These are phyloP conservation scores for Nasonovia ribisnigri DNA, from an alignment of 2,888 invertebrate genomes.

Conservation along the genomic window DNA sequence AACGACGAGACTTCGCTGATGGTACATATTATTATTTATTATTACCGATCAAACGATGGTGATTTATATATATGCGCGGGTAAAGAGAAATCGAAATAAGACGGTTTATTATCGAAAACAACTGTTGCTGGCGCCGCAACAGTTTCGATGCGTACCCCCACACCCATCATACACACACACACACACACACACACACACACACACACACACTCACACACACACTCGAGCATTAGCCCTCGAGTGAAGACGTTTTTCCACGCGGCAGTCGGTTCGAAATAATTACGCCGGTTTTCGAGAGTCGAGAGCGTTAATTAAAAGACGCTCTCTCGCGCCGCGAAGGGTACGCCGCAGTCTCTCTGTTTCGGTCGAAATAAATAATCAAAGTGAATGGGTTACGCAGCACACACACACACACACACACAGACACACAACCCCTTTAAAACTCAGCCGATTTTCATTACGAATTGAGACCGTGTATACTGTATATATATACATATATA, in stretches of 20 bases:
- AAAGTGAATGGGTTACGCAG: conserved; percentile 30
- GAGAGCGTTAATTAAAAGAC: conserved; percentile 56
- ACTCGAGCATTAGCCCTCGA: neutral
- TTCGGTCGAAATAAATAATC: conserved; percentile 50
- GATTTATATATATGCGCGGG: neutral
- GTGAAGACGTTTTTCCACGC: neutral
- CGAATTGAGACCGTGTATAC: neutral
- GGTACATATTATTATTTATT: neutral
- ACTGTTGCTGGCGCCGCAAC: conserved; percentile 9
- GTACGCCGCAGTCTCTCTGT: neutral
- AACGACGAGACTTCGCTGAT: neutral
- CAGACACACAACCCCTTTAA: neutral
- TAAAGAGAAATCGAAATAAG: neutral
- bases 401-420: neutral
- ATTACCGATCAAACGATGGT: neutral
- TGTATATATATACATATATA: neutral
- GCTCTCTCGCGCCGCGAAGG: conserved; percentile 19
- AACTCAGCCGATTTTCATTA: conserved; percentile 43
- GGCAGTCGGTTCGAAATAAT: conserved; percentile 17
- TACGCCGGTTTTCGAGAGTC: conserved; percentile 10
- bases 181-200: neutral
- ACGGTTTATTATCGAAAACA: conserved; percentile 24
- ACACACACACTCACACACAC: neutral
- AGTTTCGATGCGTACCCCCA: neutral
- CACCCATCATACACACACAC: neutral